Conservation (phyloP, 2,888 invertebrate species). For the Diogma glabrata region DNA sequence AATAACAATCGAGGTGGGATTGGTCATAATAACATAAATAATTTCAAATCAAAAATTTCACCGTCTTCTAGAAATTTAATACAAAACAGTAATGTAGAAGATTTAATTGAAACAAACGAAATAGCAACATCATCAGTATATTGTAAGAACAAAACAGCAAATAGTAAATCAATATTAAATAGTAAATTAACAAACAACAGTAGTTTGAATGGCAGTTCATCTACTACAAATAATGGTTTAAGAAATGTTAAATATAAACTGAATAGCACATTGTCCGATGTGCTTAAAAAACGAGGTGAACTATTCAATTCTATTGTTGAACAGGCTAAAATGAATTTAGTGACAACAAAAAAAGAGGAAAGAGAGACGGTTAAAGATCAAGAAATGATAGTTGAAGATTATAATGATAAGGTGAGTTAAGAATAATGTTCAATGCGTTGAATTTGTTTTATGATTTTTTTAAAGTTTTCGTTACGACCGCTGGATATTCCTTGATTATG, state of each 20-base stretch:
- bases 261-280: constrained; percentile 3
- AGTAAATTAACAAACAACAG: constrained; percentile 1
- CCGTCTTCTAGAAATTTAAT: too few species aligned
- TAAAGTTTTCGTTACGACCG: too few species aligned
- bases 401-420: too few species aligned
- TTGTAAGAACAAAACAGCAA: constrained; percentile 4
- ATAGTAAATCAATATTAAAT: constrained; percentile 6
- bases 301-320: background rate
- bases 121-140: constrained; percentile 14
- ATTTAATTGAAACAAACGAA: constrained; percentile 15
- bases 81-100: constrained; percentile 14
- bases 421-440: too few species aligned
- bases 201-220: background rate
- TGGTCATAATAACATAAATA: constrained; percentile 20
- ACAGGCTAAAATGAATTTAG: constrained; percentile 5
- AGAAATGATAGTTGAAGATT: background rate
- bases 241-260: constrained; percentile 5
- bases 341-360: too few species aligned
- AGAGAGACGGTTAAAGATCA: background rate
- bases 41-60: constrained; percentile 14
- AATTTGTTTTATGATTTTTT: too few species aligned
- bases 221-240: constrained; percentile 5
- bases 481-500: too few species aligned
- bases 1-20: constrained; percentile 31
- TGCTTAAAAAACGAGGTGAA: constrained; percentile 6